Conservation (phyloP, 2,888 invertebrate genomes). For the Meiosimyza platycephala region DNA sequence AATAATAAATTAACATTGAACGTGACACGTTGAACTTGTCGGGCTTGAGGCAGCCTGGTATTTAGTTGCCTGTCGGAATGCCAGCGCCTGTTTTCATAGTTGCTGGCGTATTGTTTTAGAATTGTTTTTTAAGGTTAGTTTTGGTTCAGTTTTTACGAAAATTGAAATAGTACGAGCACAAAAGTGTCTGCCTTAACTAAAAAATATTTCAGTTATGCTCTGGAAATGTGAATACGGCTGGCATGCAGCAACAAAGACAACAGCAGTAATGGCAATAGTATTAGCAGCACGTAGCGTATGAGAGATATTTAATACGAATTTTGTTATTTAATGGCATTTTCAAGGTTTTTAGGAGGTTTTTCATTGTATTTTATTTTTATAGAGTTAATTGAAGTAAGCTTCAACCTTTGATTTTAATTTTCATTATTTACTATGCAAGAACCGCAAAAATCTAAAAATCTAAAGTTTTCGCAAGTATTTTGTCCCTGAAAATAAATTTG, state of each 20-base stretch:
- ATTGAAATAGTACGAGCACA: too few species aligned
- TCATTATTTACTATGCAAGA: background rate
- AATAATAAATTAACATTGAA: constrained; percentile 38
- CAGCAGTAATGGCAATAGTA: too few species aligned
- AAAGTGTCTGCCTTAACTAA: too few species aligned
- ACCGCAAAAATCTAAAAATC: too few species aligned
- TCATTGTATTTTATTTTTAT: too few species aligned
- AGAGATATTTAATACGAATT: constrained; percentile 6
- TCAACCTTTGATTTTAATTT: background rate
- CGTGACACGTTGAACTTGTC: constrained; percentile 33
- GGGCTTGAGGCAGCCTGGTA: background rate
- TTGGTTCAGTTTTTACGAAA: background rate
- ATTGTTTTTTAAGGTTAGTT: background rate
- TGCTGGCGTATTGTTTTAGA: background rate
- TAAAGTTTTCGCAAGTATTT: too few species aligned
- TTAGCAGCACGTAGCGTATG: background rate
- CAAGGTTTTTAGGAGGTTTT: too few species aligned
- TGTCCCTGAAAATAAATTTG: too few species aligned
- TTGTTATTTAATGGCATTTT: background rate
- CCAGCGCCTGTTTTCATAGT: background rate
- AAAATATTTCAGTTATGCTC: too few species aligned
- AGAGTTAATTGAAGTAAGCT: background rate
- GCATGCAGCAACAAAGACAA: too few species aligned
- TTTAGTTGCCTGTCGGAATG: background rate
- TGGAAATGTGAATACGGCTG: too few species aligned